Conservation (phyloP, 2,888 invertebrate species). For the Eupithecia vulgata region DNA sequence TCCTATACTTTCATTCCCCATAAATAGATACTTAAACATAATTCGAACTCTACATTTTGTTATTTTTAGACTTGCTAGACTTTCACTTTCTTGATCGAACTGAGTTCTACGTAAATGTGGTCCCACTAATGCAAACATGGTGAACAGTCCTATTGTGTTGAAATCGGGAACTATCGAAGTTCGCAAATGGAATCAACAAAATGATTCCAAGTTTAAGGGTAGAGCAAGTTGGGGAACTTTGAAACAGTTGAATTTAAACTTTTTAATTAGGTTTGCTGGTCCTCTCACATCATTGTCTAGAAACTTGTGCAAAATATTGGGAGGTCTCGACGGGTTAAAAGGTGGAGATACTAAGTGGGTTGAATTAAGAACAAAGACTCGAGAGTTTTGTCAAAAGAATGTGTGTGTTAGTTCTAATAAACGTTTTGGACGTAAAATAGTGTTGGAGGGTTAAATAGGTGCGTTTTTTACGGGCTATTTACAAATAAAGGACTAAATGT, state of each 20-base stretch:
- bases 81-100: not conserved
- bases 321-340: slow-evolving; percentile 4
- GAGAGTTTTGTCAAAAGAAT: not conserved
- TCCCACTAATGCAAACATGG: slow-evolving; percentile 20
- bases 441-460: not conserved
- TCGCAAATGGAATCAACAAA: slow-evolving; percentile 20
- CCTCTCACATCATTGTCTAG: not conserved
- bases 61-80: not conserved
- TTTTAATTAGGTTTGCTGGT: slow-evolving; percentile 20
- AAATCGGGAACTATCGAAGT: slow-evolving; percentile 23
- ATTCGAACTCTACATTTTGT: not conserved
- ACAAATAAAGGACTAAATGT: not conserved
- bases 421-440: not conserved
- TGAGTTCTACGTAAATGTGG: slow-evolving; percentile 16
- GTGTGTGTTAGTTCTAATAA: not conserved
- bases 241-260: slow-evolving; percentile 22
- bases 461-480: not conserved
- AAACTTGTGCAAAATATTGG: slow-evolving; percentile 6
- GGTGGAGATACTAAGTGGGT: not conserved
- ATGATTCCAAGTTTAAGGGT: slow-evolving; percentile 9
- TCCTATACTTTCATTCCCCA: not conserved
- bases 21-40: not conserved
- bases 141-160: slow-evolving; percentile 16
- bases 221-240: slow-evolving; percentile 15
- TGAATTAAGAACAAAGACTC: not conserved